phyloP scores from a whole-genome alignment of 2,888 invertebrate species.

The Philopedon plagiatum region DNA sequence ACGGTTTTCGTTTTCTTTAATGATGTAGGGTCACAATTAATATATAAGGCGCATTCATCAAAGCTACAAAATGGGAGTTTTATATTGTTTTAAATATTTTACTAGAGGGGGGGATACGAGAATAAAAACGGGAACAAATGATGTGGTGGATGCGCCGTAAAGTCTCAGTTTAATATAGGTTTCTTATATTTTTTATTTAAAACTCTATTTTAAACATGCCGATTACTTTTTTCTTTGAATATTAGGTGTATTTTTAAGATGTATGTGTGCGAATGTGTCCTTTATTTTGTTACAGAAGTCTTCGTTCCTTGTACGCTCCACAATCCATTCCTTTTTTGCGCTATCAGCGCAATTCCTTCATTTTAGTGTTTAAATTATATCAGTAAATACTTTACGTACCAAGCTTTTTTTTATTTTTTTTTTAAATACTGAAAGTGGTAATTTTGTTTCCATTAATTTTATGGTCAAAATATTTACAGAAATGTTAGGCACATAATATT shows the following conservation, averaged over 20 bases:
- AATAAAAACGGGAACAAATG: too few species aligned
- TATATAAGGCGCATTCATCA: neutral
- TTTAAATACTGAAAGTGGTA: too few species aligned
- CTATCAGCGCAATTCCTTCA: constrained; percentile 34
- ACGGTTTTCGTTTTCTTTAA: constrained; percentile 11
- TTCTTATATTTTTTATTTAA: constrained; percentile 38
- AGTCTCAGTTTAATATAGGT: constrained; percentile 14
- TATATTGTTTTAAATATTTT: too few species aligned
- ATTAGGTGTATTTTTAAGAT: constrained; percentile 33
- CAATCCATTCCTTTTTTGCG: constrained; percentile 65
- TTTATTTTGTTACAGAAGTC: constrained; percentile 67
- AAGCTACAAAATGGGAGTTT: neutral
- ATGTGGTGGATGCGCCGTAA: neutral
- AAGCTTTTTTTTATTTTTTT: neutral
- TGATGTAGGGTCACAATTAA: neutral
- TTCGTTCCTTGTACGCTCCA: constrained; percentile 68
- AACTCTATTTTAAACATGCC: constrained; percentile 7
- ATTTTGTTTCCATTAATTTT: too few species aligned
- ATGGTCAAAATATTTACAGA: too few species aligned
- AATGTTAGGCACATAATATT: too few species aligned
- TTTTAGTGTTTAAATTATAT: constrained; percentile 35
- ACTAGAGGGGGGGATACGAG: too few species aligned
- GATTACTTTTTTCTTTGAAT: constrained; percentile 23
- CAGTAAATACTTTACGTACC: constrained; percentile 38
- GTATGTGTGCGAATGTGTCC: constrained; percentile 62